These are phyloP conservation scores for Neuroscelio doddi DNA, from an alignment of 2,888 invertebrate species.

Conservation along the genomic window DNA sequence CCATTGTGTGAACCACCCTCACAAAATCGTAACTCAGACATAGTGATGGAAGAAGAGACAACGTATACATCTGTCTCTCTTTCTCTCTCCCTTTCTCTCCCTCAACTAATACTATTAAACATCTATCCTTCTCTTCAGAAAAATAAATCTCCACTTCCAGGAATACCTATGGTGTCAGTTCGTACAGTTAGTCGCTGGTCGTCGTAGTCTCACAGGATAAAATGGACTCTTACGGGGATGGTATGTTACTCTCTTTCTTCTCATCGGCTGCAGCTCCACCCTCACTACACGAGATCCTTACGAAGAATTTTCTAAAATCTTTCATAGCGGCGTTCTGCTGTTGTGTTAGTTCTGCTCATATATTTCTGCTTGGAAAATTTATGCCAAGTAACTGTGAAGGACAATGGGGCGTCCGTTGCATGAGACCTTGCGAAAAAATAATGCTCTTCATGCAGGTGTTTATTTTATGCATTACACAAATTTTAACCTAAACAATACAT, in stretches of 20 bases:
- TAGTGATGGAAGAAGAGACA: not conserved
- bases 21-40: constrained; percentile 18
- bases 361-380: constrained; percentile 46
- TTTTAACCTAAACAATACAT: too few species aligned
- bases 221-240: constrained; percentile 56
- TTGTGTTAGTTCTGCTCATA: constrained; percentile 40
- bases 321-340: constrained; percentile 21
- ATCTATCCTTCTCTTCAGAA: constrained; percentile 63
- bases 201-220: constrained; percentile 31
- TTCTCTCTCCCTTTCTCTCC: constrained; percentile 51
- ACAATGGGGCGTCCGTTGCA: not conserved
- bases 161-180: constrained; percentile 49
- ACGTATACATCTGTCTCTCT: not conserved
- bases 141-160: constrained; percentile 68
- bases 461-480: too few species aligned
- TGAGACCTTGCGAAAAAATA: too few species aligned
- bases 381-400: constrained; percentile 34
- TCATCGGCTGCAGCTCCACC: constrained; percentile 9
- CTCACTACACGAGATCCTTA: constrained; percentile 14
- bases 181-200: not conserved
- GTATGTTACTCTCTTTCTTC: constrained; percentile 19
- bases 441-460: too few species aligned
- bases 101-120: too few species aligned
- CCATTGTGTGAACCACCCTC: constrained; percentile 8
- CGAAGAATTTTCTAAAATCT: constrained; percentile 22